Evolutionary conservation across 2,113 vertebrate species (phyloP).

Genomic region (Lepidothrix coronata): DNA sequence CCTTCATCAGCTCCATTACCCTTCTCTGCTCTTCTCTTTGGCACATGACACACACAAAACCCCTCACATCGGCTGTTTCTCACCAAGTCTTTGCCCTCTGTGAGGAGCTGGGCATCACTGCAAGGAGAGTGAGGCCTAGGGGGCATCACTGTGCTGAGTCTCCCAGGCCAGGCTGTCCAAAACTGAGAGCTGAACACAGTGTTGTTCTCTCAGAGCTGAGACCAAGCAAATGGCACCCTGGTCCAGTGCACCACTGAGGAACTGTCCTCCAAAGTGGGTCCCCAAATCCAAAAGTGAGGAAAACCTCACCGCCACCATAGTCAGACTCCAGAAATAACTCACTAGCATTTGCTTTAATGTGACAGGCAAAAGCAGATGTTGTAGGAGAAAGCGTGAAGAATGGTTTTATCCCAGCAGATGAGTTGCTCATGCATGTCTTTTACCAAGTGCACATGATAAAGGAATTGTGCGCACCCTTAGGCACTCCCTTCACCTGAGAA

Average conservation of each 20-base stretch:
- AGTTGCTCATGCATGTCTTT: background rate
- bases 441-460: rapidly evolving
- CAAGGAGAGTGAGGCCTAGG: too few relatives aligned
- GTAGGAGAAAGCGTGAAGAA: background rate
- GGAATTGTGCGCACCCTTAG: rapidly evolving
- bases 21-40: background rate
- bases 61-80: too few relatives aligned
- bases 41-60: rapidly evolving
- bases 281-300: background rate
- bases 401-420: background rate
- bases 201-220: background rate
- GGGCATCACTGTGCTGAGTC: rapidly evolving
- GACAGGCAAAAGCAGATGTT: background rate
- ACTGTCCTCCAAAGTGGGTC: rapidly evolving
- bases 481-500: background rate
- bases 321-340: background rate
- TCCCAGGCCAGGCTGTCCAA: rapidly evolving
- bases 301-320: background rate
- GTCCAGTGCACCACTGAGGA: rapidly evolving
- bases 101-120: background rate
- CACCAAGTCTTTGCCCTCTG: rapidly evolving
- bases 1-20: background rate
- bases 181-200: background rate
- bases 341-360: rapidly evolving
- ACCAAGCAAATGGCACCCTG: rapidly evolving